These are phyloP conservation scores for Uloborus plumipes DNA, from an alignment of 2,888 invertebrate species.

Conservation along the genomic window DNA sequence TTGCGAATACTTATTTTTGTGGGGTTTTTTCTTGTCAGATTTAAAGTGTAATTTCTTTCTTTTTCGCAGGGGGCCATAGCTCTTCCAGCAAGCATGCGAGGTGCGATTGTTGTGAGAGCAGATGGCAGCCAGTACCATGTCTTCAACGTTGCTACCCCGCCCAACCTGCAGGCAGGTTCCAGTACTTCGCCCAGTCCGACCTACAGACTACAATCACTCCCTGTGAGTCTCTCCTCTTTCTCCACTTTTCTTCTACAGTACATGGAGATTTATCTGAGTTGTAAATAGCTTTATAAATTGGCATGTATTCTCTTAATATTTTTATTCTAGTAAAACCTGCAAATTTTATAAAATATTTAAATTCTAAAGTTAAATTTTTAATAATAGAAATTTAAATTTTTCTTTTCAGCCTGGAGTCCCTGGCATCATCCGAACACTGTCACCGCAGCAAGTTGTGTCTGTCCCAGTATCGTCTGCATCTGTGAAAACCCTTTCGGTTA, in stretches of 20 bases:
- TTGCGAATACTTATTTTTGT: background rate
- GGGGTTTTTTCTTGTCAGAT: background rate
- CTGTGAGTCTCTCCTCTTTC: conserved; percentile 25
- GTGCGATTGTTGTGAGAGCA: conserved; percentile 92
- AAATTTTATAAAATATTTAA: background rate
- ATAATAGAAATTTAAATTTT: background rate
- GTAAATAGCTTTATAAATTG: no score
- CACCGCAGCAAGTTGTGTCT: conserved; percentile 65
- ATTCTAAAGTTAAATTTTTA: background rate
- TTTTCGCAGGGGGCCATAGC: conserved; percentile 75
- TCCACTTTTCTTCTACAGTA: background rate
- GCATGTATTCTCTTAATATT: background rate
- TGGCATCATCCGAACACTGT: conserved; percentile 62
- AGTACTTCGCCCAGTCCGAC: conserved; percentile 73
- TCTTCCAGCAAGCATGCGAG: conserved; percentile 85
- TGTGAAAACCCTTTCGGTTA: conserved; percentile 51
- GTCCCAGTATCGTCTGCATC: conserved; percentile 64
- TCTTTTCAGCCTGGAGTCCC: conserved; percentile 64
- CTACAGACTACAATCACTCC: conserved; percentile 87
- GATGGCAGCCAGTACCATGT: conserved; percentile 97
- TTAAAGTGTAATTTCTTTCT: background rate
- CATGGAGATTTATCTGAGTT: no score
- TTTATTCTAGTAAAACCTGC: no score
- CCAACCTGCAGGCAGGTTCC: conserved; percentile 76
- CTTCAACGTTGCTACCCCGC: conserved; percentile 82